A percentile compares a stretch with the other conserved stretches of the same genome.
These are phyloP conservation scores for Crypturellus undulatus DNA, from an alignment of 2,113 vertebrate genomes.

Conservation along the genomic window DNA sequence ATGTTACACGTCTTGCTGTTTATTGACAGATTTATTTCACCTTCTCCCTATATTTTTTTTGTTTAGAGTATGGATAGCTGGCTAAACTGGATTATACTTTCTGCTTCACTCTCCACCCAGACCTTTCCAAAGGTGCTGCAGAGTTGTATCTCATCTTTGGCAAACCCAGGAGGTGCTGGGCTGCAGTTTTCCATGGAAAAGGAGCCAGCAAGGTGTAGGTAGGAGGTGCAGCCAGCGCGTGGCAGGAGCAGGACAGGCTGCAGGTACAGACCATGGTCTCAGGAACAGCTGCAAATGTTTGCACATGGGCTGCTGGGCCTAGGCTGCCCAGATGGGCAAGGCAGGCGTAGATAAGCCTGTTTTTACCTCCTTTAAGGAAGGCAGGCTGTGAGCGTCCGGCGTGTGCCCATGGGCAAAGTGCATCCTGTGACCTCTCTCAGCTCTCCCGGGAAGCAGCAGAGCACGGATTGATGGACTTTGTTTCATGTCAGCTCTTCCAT, in stretches of 20 bases:
- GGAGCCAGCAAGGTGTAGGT: not conserved
- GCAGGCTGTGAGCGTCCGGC: not conserved
- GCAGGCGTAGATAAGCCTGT: not conserved
- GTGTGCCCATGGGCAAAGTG: not conserved
- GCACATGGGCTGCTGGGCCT: not conserved
- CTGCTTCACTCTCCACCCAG: not conserved
- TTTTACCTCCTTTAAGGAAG: not conserved
- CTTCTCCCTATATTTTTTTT: not conserved
- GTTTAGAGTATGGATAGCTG: not conserved
- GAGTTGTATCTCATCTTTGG: not conserved
- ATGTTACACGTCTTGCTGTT: not conserved
- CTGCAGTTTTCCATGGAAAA: not conserved
- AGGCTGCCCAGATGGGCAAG: not conserved
- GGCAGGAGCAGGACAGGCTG: not conserved
- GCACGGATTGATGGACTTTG: not conserved
- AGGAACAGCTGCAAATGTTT: too few relatives aligned
- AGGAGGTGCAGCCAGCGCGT: not conserved
- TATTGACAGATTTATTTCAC: not conserved
- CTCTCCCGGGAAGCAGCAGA: not conserved
- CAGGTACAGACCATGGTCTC: not conserved
- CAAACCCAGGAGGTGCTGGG: not conserved
- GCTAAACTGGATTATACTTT: not conserved
- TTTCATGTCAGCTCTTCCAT: constrained; percentile 11
- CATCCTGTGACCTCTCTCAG: not conserved
- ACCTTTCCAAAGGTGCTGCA: not conserved